Percentiles rank a stretch among this genome's conserved stretches.
Conservation (phyloP, 2,888 invertebrate genomes). For the Slavum lentiscoides region DNA sequence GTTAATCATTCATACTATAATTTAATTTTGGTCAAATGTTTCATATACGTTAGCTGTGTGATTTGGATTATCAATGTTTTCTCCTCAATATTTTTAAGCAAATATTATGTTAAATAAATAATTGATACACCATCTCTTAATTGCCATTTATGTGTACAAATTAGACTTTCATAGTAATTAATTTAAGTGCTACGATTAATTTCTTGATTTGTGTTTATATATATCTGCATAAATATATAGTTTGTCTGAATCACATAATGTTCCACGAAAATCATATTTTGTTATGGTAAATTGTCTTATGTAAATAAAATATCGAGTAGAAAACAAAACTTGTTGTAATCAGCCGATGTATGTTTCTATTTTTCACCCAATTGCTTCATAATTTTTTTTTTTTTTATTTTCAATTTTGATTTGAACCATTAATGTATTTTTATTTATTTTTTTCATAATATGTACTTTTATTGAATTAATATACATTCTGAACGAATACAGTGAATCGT, state of each 20-base stretch:
- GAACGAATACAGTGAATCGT: too few species aligned
- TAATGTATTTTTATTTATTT: background rate
- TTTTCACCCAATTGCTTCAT: background rate
- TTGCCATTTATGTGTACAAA: conserved; percentile 18
- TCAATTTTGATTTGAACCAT: background rate
- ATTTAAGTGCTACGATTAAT: conserved; percentile 17
- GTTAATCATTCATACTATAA: background rate
- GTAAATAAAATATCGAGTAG: conserved; percentile 31
- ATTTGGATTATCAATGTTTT: background rate
- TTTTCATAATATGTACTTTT: background rate
- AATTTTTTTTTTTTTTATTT: background rate
- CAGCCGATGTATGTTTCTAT: background rate
- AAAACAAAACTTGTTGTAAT: background rate
- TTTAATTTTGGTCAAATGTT: conserved; percentile 11
- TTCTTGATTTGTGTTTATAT: background rate
- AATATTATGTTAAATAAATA: conserved; percentile 10
- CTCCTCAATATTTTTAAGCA: background rate
- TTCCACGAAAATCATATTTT: background rate
- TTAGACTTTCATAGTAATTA: conserved; percentile 2
- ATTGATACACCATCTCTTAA: background rate
- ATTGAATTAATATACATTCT: too few species aligned
- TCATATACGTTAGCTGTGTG: background rate
- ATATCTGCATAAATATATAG: background rate
- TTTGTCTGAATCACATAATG: background rate
- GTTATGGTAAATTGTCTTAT: conserved; percentile 1